Evolutionary conservation across 92 coral and sea anemone genomes (phyloP).

Genomic region (Meandrina meandrites): DNA sequence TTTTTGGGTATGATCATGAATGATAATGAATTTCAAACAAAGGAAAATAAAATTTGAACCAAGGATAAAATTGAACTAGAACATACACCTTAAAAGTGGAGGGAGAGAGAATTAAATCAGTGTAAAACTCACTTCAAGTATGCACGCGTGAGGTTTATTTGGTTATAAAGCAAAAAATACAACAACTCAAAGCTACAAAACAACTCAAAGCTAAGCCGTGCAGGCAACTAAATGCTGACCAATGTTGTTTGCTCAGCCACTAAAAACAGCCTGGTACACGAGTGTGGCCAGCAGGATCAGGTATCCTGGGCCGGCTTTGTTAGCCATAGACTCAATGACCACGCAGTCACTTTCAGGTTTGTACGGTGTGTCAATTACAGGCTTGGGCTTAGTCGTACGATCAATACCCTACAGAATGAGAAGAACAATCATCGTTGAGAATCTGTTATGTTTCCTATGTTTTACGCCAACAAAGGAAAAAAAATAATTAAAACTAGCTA

Average conservation of each 20-base stretch:
- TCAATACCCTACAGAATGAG: not conserved
- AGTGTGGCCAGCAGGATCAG: not conserved
- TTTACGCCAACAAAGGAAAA: too few relatives aligned
- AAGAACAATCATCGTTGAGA: not conserved
- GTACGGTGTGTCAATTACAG: constrained; percentile 1
- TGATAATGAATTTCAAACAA: too few relatives aligned
- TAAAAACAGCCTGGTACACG: not conserved
- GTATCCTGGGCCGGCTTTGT: not conserved
- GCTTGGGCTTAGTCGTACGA: not conserved
- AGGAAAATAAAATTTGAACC: too few relatives aligned
- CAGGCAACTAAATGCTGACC: not conserved
- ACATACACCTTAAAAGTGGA: too few relatives aligned
- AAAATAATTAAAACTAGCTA: too few relatives aligned
- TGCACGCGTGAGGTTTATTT: too few relatives aligned
- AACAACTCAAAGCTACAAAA: not conserved
- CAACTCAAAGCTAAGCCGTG: not conserved
- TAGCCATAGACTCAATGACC: not conserved
- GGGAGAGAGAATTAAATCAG: too few relatives aligned
- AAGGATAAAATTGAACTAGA: too few relatives aligned
- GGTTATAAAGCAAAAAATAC: not conserved
- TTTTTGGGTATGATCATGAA: too few relatives aligned
- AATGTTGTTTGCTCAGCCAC: not conserved
- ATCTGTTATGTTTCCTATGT: not conserved
- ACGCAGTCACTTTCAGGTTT: not conserved
- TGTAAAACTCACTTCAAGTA: too few relatives aligned